Base-by-base conservation (phyloP, 2,888 invertebrate species). In the Archaeoteleia sp. region DNA sequence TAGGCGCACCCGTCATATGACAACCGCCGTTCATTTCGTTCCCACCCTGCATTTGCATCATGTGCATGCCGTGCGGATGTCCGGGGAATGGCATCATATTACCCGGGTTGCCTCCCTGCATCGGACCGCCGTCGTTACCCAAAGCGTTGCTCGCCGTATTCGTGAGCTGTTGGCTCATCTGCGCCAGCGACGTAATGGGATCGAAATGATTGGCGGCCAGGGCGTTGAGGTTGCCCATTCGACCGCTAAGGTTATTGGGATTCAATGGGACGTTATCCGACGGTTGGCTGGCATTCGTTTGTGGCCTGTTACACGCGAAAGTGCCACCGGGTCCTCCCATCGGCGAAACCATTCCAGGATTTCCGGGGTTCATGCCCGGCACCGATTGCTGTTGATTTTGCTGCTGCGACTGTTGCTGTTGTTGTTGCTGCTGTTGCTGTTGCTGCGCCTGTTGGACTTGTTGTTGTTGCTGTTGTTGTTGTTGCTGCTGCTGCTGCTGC, bases 151-250 rank as follows among this genome's bases (percentile, higher is more conserved):
- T 89, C 9, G 90, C 87, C 46, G 89, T 92, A 78, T 92, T 94
- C 8, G 95, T 95, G 71, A 96, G 86, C 82, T 95, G 95, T 80
- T 96, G 96, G 68, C 95, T 95, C 96, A 96, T 96, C 86, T 96
- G 96, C 53, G 96, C 95, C 78, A 96, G 88, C 5, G 96, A 96
- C 46, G 95, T 94, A 77, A 96, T 96, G 0, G 96, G 96, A 87
- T 96, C 96, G 85, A 96, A 96, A 81, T 91, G 94, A 80, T 89
- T 86, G 54, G 86, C 79, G 72, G 86, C 86, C 81, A 86, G 82
- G 6, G 82, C 76, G 14, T 80, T 81, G 32, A 86, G 77, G 9
- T 76, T 77, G 1, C 80, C 82, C 27, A 86, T 74, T 42, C 85
- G 76, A 15, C 78, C 84, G 70, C 87, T 87, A 48, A 87, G 87